Percentiles rank a stretch among this genome's conserved stretches.
Conservation (phyloP, 2,113 vertebrate species). For the Corythoichthys intestinalis region DNA sequence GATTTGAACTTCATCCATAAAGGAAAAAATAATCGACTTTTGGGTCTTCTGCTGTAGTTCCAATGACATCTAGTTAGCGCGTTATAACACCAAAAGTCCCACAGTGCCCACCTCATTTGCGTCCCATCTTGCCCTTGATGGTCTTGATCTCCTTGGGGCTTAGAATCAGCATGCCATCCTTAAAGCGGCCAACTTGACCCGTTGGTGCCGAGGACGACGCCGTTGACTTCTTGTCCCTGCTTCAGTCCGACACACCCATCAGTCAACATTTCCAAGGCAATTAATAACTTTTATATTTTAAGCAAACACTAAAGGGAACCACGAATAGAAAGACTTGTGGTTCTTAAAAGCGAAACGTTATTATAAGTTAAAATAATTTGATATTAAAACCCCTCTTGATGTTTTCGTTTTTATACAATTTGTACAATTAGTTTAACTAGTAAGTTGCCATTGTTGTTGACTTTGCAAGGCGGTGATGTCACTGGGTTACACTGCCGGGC, state of each 20-base stretch:
- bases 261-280: background rate
- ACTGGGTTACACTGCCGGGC: too few species aligned
- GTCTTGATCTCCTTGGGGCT: constrained; percentile 84
- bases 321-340: too few species aligned
- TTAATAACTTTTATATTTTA: too few species aligned
- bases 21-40: background rate
- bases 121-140: constrained; percentile 77
- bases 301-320: too few species aligned
- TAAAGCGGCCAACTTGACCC: constrained; percentile 90
- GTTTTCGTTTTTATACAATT: too few species aligned
- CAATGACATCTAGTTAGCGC: background rate
- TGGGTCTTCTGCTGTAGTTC: background rate
- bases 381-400: too few species aligned
- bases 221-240: constrained; percentile 76
- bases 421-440: too few species aligned
- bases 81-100: too few species aligned
- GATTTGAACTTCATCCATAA: background rate
- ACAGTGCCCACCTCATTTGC: constrained; percentile 17
- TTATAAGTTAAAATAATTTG: too few species aligned
- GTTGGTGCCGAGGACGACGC: constrained; percentile 64
- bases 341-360: too few species aligned
- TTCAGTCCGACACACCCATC: constrained; percentile 1
- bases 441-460: too few species aligned
- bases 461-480: too few species aligned
- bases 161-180: constrained; percentile 86